These are phyloP conservation scores for Lamprologus callipterus DNA, from an alignment of 2,113 vertebrate genomes.

Conservation along the genomic window DNA sequence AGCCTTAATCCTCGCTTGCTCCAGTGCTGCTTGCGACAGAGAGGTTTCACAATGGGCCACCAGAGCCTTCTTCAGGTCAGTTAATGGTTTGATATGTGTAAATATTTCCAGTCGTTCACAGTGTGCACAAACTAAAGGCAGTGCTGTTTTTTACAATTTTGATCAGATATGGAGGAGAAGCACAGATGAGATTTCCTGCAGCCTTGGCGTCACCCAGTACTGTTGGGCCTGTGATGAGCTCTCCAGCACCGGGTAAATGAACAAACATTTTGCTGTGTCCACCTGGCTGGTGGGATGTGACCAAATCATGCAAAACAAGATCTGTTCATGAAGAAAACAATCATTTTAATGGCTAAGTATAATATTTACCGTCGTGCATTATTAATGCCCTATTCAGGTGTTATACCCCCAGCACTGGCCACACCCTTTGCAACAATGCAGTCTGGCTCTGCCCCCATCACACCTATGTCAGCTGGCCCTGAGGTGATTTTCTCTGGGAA, in stretches of 20 bases:
- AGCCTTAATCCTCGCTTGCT: constrained; percentile 91
- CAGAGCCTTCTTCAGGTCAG: constrained; percentile 91
- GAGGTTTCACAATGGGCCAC: constrained; percentile 93
- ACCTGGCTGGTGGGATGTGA: background rate
- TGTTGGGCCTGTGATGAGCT: constrained; percentile 78
- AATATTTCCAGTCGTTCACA: background rate
- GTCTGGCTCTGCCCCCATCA: constrained; percentile 56
- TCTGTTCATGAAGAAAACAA: background rate
- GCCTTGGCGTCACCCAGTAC: constrained; percentile 77
- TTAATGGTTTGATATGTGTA: background rate
- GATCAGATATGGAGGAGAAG: constrained; percentile 90
- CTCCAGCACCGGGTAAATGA: constrained; percentile 71
- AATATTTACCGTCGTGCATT: background rate
- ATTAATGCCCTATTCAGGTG: constrained; percentile 53
- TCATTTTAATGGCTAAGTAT: background rate
- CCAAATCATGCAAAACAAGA: background rate
- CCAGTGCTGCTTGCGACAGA: constrained; percentile 80
- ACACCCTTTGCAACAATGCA: constrained; percentile 67
- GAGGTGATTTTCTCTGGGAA: constrained; percentile 97
- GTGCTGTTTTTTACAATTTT: background rate
- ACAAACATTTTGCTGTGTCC: background rate
- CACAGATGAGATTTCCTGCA: constrained; percentile 91
- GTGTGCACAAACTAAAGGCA: background rate
- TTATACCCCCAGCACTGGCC: constrained; percentile 68
- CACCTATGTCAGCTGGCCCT: constrained; percentile 76